These are phyloP conservation scores for Fundulus diaphanus DNA, from an alignment of 2,797 vertebrate genomes.

Conservation along the genomic window DNA sequence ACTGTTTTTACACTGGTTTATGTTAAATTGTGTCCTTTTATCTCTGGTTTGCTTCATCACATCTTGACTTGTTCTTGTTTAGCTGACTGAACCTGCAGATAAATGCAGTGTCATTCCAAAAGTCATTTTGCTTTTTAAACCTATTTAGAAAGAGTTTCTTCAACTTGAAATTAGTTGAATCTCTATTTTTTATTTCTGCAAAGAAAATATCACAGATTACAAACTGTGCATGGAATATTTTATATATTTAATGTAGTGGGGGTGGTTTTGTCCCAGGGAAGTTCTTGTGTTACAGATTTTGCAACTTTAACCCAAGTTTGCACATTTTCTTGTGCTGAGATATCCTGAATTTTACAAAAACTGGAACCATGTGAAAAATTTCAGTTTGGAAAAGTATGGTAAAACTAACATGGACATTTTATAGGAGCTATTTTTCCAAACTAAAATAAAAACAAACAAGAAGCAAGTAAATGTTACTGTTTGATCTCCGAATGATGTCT, in stretches of 20 bases:
- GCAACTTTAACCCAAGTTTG: background rate
- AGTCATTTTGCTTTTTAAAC: background rate
- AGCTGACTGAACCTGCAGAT: background rate
- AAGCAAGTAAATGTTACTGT: background rate
- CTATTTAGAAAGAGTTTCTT: background rate
- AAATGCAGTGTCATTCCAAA: background rate
- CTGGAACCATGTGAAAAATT: background rate
- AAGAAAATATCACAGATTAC: background rate
- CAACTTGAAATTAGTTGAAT: background rate
- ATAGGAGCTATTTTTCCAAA: background rate
- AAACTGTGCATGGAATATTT: too few species aligned
- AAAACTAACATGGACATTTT: background rate
- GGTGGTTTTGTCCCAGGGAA: too few species aligned
- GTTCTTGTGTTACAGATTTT: too few species aligned
- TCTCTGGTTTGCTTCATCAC: slow-evolving; percentile 1
- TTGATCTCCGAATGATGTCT: background rate
- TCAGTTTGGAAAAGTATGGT: background rate
- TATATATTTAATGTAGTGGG: too few species aligned
- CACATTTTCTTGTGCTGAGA: background rate
- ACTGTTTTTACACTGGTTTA: background rate
- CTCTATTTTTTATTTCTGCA: too few species aligned
- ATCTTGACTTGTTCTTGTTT: background rate
- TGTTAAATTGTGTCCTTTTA: background rate
- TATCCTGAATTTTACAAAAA: background rate
- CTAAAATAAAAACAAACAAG: background rate